Evolutionary conservation across 2,888 invertebrate genomes (phyloP), one percentile per base, ranked within the genome.

Genomic region (Nomada hirtipes): DNA sequence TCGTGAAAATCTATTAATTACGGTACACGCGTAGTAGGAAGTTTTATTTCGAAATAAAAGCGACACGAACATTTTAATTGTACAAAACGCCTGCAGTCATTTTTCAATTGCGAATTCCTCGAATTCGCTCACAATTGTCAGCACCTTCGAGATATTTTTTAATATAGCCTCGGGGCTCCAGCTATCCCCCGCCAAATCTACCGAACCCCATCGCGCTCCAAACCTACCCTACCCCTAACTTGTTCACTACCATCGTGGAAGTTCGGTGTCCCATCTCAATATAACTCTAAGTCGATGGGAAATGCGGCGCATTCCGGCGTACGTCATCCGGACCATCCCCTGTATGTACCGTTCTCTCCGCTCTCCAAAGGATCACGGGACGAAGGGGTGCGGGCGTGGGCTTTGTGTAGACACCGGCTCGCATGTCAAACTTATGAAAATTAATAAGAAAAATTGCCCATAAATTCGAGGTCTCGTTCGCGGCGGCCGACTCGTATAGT

Each of bases 371-470:
- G n/a, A 20, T 9, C n/a, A 9, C 4, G 13, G 20, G 42, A 15
- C 9, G 18, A 13, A 1, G 2, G 42, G 7, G 7, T 23, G 20
- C 15, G 15, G 23, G 23, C 29, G 2, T 4, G 70, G 89, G 26
- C 91, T 91, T 92, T 91, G 92, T 90, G 89, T 89, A 87, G 85
- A 82, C 76, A 72, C 76, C 72, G 85, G 85, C 90, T 90, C 91
- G 89, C 92, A 91, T 91, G 93, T 93, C 93, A 92, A 93, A 93
- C 91, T 93, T 93, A 93, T 91, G 93, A 93, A 93, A 93, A 93
- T 93, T 93, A 93, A 93, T 92, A 93, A 93, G 93, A 93, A 93
- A 93, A 93, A 93, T 93, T 91, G 91, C 90, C 91, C 92, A 92
- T 93, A 93, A 93, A 93, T 93, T 92, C 88, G 86, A 85, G 61